phyloP scores from a whole-genome alignment of 2,113 vertebrate genomes.

The Vireo altiloquus region DNA sequence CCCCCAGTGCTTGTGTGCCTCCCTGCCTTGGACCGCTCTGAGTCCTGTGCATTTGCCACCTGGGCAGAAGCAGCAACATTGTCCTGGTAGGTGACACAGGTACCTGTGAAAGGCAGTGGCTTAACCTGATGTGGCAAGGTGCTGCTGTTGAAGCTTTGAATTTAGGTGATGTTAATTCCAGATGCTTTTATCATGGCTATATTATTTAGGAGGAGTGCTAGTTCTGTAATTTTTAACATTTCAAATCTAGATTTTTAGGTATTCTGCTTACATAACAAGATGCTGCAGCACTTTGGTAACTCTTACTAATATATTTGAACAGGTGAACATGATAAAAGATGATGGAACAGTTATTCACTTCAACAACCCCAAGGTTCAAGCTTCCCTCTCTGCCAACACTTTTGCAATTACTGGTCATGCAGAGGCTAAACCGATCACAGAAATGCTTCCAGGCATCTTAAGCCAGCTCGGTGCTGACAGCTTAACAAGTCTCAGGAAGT shows the following conservation, averaged over 20 bases:
- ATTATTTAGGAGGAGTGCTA: not conserved
- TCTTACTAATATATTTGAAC: constrained; percentile 37
- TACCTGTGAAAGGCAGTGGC: not conserved
- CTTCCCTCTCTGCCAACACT: constrained; percentile 96
- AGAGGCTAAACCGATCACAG: constrained; percentile 96
- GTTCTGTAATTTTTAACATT: not conserved
- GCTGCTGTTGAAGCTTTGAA: not conserved
- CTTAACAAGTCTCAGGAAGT: constrained; percentile 95
- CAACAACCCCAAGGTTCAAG: constrained; percentile 99
- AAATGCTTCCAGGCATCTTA: constrained; percentile 98
- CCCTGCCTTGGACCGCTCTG: not conserved
- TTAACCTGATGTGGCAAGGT: not conserved
- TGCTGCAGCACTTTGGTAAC: not conserved
- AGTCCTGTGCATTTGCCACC: not conserved
- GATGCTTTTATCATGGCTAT: not conserved
- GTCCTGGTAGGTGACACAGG: not conserved
- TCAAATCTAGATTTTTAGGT: not conserved
- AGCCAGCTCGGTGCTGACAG: constrained; percentile 98
- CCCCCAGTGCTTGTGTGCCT: not conserved
- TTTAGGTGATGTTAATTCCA: not conserved
- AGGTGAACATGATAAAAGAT: constrained; percentile 99
- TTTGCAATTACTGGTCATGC: constrained; percentile 97
- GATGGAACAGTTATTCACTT: constrained; percentile 99
- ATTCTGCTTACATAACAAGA: not conserved
- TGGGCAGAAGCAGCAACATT: not conserved